These are phyloP conservation scores for Dromas ardeola DNA, from an alignment of 2,113 vertebrate species.

Conservation along the genomic window DNA sequence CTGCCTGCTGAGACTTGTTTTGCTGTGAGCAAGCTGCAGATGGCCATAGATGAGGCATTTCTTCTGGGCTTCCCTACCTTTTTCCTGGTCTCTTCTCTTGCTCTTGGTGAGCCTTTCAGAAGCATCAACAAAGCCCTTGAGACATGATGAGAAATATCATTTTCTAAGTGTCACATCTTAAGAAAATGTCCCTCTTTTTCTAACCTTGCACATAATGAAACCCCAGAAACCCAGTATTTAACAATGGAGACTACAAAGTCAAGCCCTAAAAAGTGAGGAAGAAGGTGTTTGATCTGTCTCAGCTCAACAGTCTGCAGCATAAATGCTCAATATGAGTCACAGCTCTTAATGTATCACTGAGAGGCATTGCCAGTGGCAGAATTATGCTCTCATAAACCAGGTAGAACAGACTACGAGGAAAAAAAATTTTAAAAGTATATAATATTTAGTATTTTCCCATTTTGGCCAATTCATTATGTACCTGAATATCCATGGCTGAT, in stretches of 20 bases:
- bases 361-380: background rate
- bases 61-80: background rate
- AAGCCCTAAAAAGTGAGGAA: background rate
- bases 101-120: background rate
- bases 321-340: background rate
- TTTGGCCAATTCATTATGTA: conserved; percentile 26
- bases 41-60: background rate
- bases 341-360: background rate
- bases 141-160: background rate
- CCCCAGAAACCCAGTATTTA: background rate
- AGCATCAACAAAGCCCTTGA: background rate
- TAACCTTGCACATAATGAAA: background rate
- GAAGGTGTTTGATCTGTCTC: background rate
- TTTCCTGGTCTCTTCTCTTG: background rate
- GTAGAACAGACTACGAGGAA: background rate
- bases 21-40: background rate
- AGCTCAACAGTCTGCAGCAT: background rate
- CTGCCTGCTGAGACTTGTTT: conserved; percentile 28
- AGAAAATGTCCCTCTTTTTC: background rate
- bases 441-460: background rate
- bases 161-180: background rate
- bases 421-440: background rate
- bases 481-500: conserved; percentile 96
- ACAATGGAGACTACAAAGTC: background rate
- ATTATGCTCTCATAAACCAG: background rate